Base-by-base conservation (phyloP, 2,113 vertebrate species). In the Trichechus manatus region DNA sequence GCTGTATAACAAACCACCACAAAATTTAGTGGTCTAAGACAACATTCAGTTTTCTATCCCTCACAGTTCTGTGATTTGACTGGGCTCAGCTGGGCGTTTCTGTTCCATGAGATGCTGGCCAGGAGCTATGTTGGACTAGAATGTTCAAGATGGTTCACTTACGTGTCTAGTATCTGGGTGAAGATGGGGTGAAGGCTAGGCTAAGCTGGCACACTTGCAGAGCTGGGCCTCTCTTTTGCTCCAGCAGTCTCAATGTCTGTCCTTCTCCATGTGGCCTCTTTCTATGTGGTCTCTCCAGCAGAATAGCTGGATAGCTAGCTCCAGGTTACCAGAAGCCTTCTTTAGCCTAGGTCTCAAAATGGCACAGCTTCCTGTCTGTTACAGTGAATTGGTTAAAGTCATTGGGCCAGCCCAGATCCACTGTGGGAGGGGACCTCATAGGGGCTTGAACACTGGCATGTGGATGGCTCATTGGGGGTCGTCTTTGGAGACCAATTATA, bases 91-190 rank as follows among this genome's bases (percentile, higher is more conserved):
- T 9, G 17, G 86, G 20, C 20, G 44, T 5, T 68, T 87, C 42
- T 39, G 19, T 42, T 47, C 14, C 61, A 23, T 10, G 53, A n/a
- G 17, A 4, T 23, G 10, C 19, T 77, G 88, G 50, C 53, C 23
- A 59, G 56, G 70, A 87, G 47, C 15, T 59, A 19, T 31, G 6
- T 9, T 33, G 17, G 33, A 31, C n/a, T 27, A 2, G 0, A 23
- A 22, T 36, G 19, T 39, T 44, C n/a, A 63, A 59, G 53, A 56
- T 14, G n/a, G 15, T 29, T 75, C 81, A 47, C 8, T 47, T 64
- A n/a, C 27, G 8, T 9, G 2, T 39, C 19, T 10, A 42, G 53
- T 9, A 7, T 23, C 42, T 39, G 1, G 3, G 1, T n/a, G 7
- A 89, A 64, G 70, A 70, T 19, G 79, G 14, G 9, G 10, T 9